These are phyloP conservation scores for Phalanger gymnotis DNA, from an alignment of 2,797 vertebrate genomes.

Conservation along the genomic window DNA sequence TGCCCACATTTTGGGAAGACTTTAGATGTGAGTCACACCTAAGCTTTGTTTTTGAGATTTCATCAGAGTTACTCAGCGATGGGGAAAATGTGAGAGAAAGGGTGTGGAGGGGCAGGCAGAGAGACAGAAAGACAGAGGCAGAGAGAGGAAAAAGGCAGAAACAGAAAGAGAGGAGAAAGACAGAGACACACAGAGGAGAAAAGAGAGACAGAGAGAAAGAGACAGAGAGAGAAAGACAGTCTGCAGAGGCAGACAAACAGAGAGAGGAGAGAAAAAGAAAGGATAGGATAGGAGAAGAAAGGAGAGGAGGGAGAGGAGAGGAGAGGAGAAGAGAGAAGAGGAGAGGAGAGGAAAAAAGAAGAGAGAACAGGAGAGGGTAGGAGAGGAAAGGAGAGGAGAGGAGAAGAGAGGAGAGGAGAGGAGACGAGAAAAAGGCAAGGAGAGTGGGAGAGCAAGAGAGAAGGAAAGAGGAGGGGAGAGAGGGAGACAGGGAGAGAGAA, in stretches of 20 bases:
- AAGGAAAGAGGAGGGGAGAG: too few relatives aligned
- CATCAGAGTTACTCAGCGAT: not conserved
- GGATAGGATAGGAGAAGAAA: not conserved
- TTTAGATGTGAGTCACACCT: not conserved
- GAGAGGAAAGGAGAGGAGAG: not conserved
- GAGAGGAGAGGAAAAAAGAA: too few relatives aligned
- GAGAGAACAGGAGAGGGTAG: too few relatives aligned
- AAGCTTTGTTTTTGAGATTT: not conserved
- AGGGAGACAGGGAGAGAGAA: not conserved
- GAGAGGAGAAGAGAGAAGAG: accelerated
- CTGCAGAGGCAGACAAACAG: too few relatives aligned
- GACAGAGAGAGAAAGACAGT: too few relatives aligned
- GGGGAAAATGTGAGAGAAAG: not conserved
- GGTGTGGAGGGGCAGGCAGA: not conserved
- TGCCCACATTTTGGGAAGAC: not conserved
- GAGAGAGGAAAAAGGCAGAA: too few relatives aligned
- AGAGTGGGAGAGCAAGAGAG: too few relatives aligned
- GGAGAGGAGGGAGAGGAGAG: not conserved
- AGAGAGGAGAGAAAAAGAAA: not conserved
- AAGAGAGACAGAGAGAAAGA: not conserved
- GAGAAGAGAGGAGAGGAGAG: too few relatives aligned
- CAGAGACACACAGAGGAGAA: too few relatives aligned
- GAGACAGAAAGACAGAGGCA: not conserved
- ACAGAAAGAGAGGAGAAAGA: too few relatives aligned
- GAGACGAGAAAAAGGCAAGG: too few relatives aligned